phyloP scores from a whole-genome alignment of 2,888 invertebrate species.

The Pterobdella sp. region DNA sequence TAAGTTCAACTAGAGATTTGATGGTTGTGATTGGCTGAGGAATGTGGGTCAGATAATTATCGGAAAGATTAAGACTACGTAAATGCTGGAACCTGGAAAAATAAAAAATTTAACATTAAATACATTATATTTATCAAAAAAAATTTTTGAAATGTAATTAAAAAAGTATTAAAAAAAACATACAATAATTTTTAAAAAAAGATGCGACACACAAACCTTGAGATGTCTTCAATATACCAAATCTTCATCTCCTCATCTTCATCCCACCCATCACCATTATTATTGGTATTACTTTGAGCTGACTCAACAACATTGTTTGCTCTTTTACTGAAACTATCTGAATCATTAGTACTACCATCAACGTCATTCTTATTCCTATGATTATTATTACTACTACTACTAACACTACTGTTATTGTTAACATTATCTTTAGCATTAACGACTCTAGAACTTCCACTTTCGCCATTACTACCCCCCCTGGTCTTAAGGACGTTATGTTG shows the following conservation, averaged over 20 bases:
- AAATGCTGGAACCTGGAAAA: conserved; percentile 47
- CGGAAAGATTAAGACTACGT: conserved; percentile 51
- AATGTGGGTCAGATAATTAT: conserved; percentile 50
- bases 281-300: not conserved
- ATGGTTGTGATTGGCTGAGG: conserved; percentile 49
- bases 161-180: no score
- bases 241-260: not conserved
- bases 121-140: no score
- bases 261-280: not conserved
- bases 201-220: no score
- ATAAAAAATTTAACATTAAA: no score
- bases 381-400: not conserved
- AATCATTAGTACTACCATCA: no score
- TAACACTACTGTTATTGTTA: not conserved
- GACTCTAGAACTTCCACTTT: conserved; percentile 27
- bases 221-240: not conserved
- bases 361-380: not conserved
- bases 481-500: conserved; percentile 51
- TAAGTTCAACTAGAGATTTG: conserved; percentile 47
- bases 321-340: no score
- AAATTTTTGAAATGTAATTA: no score
- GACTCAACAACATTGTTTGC: no score
- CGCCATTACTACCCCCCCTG: conserved; percentile 49
- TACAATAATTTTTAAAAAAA: no score
- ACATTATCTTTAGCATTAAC: not conserved